phyloP scores from a whole-genome alignment of 1,140 invertebrate genomes.

The Zaprionus davidi region DNA sequence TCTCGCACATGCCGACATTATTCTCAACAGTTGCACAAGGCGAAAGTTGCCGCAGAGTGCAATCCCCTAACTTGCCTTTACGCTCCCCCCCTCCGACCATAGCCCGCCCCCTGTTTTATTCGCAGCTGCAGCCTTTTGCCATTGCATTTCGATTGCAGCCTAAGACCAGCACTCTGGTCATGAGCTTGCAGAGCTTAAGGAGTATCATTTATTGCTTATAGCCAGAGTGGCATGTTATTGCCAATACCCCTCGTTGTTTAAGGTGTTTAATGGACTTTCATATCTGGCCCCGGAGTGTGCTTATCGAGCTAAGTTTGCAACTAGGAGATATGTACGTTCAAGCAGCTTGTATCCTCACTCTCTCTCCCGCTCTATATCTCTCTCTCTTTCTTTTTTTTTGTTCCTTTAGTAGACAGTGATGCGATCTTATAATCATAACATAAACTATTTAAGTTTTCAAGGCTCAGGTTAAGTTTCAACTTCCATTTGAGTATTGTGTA shows the following conservation, averaged over 20 bases:
- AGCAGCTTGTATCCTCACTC: not conserved
- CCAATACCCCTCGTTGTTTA: constrained; percentile 37
- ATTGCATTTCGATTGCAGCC: constrained; percentile 62
- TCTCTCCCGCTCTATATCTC: not conserved
- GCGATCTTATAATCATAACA: not conserved
- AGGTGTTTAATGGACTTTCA: constrained; percentile 4
- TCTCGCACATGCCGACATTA: constrained; percentile 15
- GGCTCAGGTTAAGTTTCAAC: not conserved
- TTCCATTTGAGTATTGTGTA: not conserved
- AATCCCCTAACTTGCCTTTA: not conserved
- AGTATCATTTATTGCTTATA: constrained; percentile 63
- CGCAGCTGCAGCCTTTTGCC: not conserved
- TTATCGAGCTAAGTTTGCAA: not conserved
- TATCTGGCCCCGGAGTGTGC: not conserved
- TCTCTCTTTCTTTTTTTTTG: not conserved
- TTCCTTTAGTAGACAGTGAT: not conserved
- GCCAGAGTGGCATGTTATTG: constrained; percentile 57
- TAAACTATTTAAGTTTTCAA: not conserved
- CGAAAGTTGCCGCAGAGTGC: constrained; percentile 32
- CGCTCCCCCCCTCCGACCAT: not conserved
- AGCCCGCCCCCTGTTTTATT: not conserved
- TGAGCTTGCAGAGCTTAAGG: constrained; percentile 55
- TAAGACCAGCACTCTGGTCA: constrained; percentile 30
- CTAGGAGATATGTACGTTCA: not conserved
- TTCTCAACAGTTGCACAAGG: constrained; percentile 65